Evolutionary conservation across 2,888 invertebrate genomes (phyloP), one percentile per base, ranked within the genome.

Genomic region (Allolobophora icterica): DNA sequence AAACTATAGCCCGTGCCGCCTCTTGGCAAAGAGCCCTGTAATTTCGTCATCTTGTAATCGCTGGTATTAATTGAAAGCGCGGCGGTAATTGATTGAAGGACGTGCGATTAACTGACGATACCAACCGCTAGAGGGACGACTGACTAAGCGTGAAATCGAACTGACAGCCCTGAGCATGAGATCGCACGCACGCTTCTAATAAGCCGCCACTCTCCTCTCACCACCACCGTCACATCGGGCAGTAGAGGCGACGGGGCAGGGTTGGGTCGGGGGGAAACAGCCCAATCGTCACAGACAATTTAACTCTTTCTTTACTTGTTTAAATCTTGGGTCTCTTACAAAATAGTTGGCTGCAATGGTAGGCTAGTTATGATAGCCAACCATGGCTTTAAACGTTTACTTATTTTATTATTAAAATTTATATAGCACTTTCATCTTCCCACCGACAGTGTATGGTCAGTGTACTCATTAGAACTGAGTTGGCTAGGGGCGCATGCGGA

Each of bases 61-160:
- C 71, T 71, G 71, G 71, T 71, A 71, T 71, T 71, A 71, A 71
- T 71, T 71, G 71, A 71, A 71, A 71, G 71, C 71, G n/a, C 71
- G 71, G 71, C 30, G 71, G 71, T 71, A 71, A 71, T 71, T 71
- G 71, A 71, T 71, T 71, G 71, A 71, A 71, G 71, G 71, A 30
- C 1, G n/a, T 0, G 71, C 71, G 71, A 71, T 30, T n/a, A 71
- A 71, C 71, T n/a, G 71, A 71, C 71, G 71, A 71, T n/a, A 11
- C 30, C 13, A n/a, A 71, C 71, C 71, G 71, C 71, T 71, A 71
- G 71, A 71, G 30, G 71, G 71, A 30, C n/a, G 30, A 71, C 71
- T 71, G 8, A 8, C 71, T 71, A 71, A 71, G 71, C 71, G 71
- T 71, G 71, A 71, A 71, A 71, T 71, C 71, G 71, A 71, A 71